phyloP scores from a whole-genome alignment of 92 coral and sea anemone species.

The Phymanthus crucifer region DNA sequence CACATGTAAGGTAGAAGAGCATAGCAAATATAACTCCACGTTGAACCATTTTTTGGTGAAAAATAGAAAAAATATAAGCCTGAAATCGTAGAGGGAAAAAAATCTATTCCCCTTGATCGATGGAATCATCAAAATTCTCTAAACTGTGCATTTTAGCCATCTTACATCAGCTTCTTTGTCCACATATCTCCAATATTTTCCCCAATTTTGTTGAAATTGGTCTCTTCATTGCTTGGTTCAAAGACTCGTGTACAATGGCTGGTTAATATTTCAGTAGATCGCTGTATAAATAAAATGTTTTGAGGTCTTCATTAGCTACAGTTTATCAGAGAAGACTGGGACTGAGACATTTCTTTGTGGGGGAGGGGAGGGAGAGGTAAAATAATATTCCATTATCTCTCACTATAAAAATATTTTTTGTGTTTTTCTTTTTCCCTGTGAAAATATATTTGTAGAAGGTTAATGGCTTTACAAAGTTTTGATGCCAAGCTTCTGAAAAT shows the following conservation, averaged over 20 bases:
- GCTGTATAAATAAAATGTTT: slow-evolving; percentile 17
- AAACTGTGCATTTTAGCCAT: neutral
- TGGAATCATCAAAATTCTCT: neutral
- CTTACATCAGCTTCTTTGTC: neutral
- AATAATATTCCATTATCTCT: too few relatives aligned
- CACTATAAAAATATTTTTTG: too few relatives aligned
- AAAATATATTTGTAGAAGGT: too few relatives aligned
- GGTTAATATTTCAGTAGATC: slow-evolving; percentile 31
- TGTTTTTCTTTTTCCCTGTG: too few relatives aligned
- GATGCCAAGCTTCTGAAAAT: neutral
- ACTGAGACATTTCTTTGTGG: neutral
- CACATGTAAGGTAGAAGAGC: slow-evolving; percentile 71
- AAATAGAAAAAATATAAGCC: neutral
- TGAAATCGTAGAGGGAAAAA: neutral
- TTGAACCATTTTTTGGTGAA: slow-evolving; percentile 35
- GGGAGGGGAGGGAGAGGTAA: slow-evolving; percentile 4
- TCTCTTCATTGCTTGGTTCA: slow-evolving; percentile 28
- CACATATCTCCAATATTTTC: neutral
- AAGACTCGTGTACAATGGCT: slow-evolving; percentile 21
- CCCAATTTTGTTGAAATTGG: neutral
- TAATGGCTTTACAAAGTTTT: too few relatives aligned
- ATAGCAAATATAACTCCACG: slow-evolving; percentile 54
- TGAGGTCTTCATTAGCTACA: neutral
- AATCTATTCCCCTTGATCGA: neutral
- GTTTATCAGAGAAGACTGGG: slow-evolving; percentile 14